phyloP scores from a whole-genome alignment of 2,888 invertebrate genomes.

The Apoderus coryli region DNA sequence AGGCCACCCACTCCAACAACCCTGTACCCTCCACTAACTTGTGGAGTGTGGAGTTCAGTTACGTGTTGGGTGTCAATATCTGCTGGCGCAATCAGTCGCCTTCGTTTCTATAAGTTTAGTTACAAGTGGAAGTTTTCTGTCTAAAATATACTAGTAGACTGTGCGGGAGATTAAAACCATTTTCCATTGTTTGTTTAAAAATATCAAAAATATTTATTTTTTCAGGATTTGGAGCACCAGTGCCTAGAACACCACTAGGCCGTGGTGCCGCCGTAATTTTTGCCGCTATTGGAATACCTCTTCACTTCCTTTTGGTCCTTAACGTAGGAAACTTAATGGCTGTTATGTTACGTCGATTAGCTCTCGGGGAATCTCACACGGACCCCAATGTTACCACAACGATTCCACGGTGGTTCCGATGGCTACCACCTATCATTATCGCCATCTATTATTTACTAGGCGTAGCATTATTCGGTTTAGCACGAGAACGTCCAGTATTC shows the following conservation, averaged over 20 bases:
- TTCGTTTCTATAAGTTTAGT: too few species aligned
- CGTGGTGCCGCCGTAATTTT: constrained; percentile 47
- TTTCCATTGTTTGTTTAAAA: too few species aligned
- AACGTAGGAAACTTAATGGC: constrained; percentile 40
- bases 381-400: constrained; percentile 22
- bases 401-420: constrained; percentile 27
- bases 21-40: too few species aligned
- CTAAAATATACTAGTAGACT: too few species aligned
- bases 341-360: constrained; percentile 34
- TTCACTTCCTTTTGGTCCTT: constrained; percentile 46
- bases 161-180: too few species aligned
- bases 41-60: too few species aligned
- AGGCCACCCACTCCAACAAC: too few species aligned
- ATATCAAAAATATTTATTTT: constrained; percentile 7
- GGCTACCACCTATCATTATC: constrained; percentile 33
- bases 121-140: too few species aligned
- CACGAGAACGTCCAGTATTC: constrained; percentile 35
- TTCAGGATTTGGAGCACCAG: constrained; percentile 57
- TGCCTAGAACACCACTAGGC: constrained; percentile 49
- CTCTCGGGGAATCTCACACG: constrained; percentile 21
- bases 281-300: constrained; percentile 49
- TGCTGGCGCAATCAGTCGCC: too few species aligned
- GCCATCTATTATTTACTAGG: constrained; percentile 44
- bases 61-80: too few species aligned
- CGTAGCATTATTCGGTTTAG: constrained; percentile 43